Percentiles rank a stretch among this genome's conserved stretches.
Conservation (phyloP, 1,140 invertebrate species). For the Nasonia longicornis region DNA sequence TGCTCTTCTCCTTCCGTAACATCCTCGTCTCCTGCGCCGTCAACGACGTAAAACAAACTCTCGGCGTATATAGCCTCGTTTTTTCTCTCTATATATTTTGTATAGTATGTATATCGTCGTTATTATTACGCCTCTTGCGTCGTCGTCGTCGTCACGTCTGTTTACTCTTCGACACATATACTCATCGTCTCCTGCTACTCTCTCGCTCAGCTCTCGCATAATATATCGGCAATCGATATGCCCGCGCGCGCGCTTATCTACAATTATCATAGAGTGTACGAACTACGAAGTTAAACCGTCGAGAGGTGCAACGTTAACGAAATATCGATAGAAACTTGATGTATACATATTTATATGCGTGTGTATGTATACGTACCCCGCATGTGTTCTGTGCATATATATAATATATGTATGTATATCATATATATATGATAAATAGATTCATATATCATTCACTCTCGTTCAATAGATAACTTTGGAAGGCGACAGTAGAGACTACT, state of each 20-base stretch:
- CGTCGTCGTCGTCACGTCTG: background rate
- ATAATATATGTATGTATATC: slow-evolving; percentile 43
- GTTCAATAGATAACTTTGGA: slow-evolving; percentile 55
- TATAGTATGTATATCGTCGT: background rate
- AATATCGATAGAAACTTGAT: slow-evolving; percentile 55
- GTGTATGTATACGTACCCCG: slow-evolving; percentile 30
- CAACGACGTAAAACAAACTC: slow-evolving; percentile 46
- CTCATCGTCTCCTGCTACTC: background rate
- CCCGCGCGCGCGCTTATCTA: slow-evolving; percentile 36
- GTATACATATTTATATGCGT: slow-evolving; percentile 48
- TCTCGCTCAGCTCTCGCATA: background rate
- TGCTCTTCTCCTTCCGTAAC: background rate
- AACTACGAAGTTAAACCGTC: slow-evolving; percentile 48
- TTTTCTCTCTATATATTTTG: slow-evolving; percentile 8
- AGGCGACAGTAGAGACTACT: slow-evolving; percentile 64
- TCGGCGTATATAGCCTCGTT: slow-evolving; percentile 26
- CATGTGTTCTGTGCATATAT: slow-evolving; percentile 38
- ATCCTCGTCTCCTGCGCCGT: slow-evolving; percentile 37
- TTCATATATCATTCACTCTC: slow-evolving; percentile 40
- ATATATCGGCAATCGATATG: slow-evolving; percentile 33
- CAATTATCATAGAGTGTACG: slow-evolving; percentile 44
- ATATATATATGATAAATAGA: slow-evolving; percentile 25
- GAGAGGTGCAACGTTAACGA: slow-evolving; percentile 54
- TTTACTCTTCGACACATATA: slow-evolving; percentile 19
- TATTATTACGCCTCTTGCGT: background rate